These are phyloP conservation scores for Opisthograptis luteolata DNA, from an alignment of 2,888 invertebrate species.

Conservation along the genomic window DNA sequence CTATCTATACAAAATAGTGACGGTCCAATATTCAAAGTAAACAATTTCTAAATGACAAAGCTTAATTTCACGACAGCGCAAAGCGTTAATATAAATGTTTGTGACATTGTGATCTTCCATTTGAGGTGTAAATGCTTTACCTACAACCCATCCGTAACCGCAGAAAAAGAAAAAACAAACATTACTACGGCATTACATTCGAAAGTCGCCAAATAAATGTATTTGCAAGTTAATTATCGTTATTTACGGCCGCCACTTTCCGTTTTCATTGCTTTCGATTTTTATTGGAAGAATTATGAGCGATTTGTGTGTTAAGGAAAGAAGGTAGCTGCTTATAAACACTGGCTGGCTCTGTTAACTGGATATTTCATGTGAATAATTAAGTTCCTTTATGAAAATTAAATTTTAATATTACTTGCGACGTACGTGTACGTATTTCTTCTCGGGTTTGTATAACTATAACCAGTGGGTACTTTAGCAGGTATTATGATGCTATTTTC, in stretches of 20 bases:
- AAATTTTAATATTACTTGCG: too few relatives aligned
- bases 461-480: too few relatives aligned
- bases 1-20: not conserved
- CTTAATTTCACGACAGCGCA: constrained; percentile 3
- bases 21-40: constrained; percentile 4
- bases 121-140: constrained; percentile 35
- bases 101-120: constrained; percentile 31
- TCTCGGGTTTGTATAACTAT: too few relatives aligned
- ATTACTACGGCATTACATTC: constrained; percentile 50
- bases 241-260: constrained; percentile 64
- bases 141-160: constrained; percentile 22
- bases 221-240: constrained; percentile 64
- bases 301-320: not conserved
- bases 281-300: constrained; percentile 37
- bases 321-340: too few relatives aligned
- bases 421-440: too few relatives aligned
- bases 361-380: constrained; percentile 7
- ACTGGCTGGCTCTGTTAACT: too few relatives aligned
- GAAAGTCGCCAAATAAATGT: constrained; percentile 62
- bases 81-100: constrained; percentile 15
- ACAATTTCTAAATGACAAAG: constrained; percentile 10
- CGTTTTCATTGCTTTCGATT: constrained; percentile 55
- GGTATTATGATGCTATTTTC: too few relatives aligned
- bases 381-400: constrained; percentile 10
- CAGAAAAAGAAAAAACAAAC: constrained; percentile 35